A percentile compares a stretch with the other conserved stretches of the same genome.
Evolutionary conservation across 1,140 invertebrate genomes (phyloP).

Genomic region (Drosophila burlai): DNA sequence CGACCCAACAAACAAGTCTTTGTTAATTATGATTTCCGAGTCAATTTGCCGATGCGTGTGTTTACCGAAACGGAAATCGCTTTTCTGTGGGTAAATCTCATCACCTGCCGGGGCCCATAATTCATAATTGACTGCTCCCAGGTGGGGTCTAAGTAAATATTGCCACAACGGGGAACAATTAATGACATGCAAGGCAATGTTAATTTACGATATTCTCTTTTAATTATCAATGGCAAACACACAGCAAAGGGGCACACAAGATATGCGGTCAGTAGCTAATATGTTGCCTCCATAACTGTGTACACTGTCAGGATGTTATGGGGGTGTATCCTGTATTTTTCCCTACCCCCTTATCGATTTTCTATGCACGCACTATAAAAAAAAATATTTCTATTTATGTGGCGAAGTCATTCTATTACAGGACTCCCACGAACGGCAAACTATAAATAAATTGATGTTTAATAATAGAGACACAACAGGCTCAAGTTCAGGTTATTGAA

Average conservation of each 20-base stretch:
- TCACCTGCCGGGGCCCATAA: conserved; percentile 50
- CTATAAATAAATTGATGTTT: background rate
- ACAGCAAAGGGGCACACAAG: background rate
- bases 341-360: background rate
- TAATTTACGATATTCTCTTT: conserved; percentile 38
- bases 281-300: background rate
- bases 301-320: too few relatives aligned
- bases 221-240: conserved; percentile 48
- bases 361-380: background rate
- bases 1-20: conserved; percentile 25
- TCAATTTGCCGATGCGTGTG: conserved; percentile 46
- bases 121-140: conserved; percentile 64
- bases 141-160: conserved; percentile 56
- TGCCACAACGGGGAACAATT: conserved; percentile 55
- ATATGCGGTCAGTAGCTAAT: conserved; percentile 5
- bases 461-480: too few relatives aligned
- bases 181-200: conserved; percentile 48
- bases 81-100: conserved; percentile 33
- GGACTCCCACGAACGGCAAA: background rate
- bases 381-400: background rate
- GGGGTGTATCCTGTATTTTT: background rate
- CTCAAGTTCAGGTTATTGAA: background rate
- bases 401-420: background rate
- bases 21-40: conserved; percentile 65
- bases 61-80: conserved; percentile 33